Conservation (phyloP, 2,797 vertebrate species). For the Clarias laeviceps region DNA sequence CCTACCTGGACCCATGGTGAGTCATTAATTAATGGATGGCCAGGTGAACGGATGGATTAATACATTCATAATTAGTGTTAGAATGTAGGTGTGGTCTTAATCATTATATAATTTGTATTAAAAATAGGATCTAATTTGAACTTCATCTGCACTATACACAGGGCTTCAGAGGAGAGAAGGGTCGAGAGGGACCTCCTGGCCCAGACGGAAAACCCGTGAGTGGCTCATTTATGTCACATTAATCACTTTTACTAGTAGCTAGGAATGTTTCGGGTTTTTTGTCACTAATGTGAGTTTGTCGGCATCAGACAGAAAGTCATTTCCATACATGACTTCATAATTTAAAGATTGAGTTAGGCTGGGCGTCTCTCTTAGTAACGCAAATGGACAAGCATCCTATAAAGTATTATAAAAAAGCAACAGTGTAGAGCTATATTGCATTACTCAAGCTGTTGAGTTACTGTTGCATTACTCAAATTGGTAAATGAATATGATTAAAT, state of each 20-base stretch:
- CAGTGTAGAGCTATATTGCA: not conserved
- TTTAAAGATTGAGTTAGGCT: not conserved
- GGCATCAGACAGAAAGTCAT: not conserved
- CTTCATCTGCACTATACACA: constrained; percentile 27
- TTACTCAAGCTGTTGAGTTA: not conserved
- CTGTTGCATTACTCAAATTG: not conserved
- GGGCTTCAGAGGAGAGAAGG: constrained; percentile 66
- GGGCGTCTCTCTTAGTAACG: not conserved
- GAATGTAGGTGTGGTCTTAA: not conserved
- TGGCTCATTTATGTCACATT: constrained; percentile 29
- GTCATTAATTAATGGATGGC: not conserved
- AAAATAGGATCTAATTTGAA: not conserved
- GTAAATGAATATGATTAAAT: not conserved
- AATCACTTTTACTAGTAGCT: not conserved
- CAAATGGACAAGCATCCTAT: not conserved
- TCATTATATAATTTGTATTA: not conserved
- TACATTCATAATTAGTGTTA: not conserved
- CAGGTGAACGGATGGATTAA: not conserved
- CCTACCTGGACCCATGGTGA: constrained; percentile 64
- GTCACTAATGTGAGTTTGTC: not conserved
- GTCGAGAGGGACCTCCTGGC: constrained; percentile 67
- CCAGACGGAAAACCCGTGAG: constrained; percentile 71
- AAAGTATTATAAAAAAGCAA: not conserved
- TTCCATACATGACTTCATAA: not conserved
- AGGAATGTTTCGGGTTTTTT: not conserved